phyloP scores from a whole-genome alignment of 2,797 vertebrate genomes.

The Tympanoctomys barrerae region DNA sequence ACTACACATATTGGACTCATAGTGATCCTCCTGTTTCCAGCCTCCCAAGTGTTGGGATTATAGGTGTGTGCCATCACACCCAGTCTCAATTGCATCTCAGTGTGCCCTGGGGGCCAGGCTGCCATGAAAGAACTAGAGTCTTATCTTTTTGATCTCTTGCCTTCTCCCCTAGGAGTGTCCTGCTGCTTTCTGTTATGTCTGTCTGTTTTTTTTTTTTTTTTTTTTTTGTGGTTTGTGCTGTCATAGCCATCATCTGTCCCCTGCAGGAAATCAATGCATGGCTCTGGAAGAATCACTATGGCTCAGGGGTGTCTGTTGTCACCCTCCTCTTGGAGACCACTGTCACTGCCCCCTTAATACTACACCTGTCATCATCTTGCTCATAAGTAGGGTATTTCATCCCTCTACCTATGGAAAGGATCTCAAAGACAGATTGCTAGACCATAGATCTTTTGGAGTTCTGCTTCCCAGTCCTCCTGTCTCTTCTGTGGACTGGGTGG shows the following conservation, averaged over 20 bases:
- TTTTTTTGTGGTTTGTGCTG: background rate
- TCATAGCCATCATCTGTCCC: background rate
- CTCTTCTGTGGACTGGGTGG: fast-evolving
- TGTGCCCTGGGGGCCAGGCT: too few species aligned
- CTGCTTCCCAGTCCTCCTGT: background rate
- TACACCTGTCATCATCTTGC: background rate
- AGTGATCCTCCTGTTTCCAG: too few species aligned
- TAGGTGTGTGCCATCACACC: too few species aligned
- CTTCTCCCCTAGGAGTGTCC: background rate
- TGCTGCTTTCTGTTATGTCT: background rate
- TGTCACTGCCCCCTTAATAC: background rate
- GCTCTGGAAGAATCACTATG: background rate
- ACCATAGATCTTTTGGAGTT: background rate
- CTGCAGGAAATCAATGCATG: background rate
- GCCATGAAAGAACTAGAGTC: background rate
- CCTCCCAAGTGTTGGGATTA: too few species aligned
- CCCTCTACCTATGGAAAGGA: background rate
- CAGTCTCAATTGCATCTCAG: too few species aligned
- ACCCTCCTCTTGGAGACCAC: background rate
- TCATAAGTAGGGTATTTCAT: background rate
- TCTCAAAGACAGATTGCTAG: background rate
- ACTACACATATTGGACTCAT: too few species aligned
- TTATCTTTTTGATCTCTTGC: background rate
- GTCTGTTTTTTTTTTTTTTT: background rate
- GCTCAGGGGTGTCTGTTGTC: background rate